phyloP scores from a whole-genome alignment of 2,888 invertebrate species.

The Eremobia ochroleuca region DNA sequence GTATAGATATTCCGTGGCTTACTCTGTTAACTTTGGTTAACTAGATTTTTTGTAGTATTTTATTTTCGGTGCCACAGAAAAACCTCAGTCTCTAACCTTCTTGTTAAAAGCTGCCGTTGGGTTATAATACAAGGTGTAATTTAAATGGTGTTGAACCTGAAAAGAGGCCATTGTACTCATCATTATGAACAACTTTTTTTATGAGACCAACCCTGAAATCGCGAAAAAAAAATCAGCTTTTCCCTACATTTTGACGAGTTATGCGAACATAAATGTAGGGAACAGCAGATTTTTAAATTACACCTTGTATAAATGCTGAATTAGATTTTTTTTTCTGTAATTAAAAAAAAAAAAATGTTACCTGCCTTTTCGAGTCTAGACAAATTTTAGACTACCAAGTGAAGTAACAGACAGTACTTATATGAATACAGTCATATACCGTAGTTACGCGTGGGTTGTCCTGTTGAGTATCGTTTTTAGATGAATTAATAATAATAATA shows the following conservation, averaged over 20 bases:
- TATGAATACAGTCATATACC: background rate
- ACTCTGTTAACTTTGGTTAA: background rate
- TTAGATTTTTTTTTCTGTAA: too few species aligned
- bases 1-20: background rate
- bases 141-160: too few species aligned
- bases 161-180: too few species aligned
- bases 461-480: too few species aligned
- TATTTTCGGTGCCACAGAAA: background rate
- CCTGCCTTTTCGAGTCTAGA: slow-evolving; percentile 30
- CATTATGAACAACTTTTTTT: too few species aligned
- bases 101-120: background rate
- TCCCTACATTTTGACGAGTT: too few species aligned
- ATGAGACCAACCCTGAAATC: too few species aligned
- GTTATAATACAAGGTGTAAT: too few species aligned
- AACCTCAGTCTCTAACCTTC: background rate
- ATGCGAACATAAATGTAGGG: too few species aligned
- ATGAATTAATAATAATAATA: background rate
- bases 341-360: slow-evolving; percentile 15
- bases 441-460: slow-evolving; percentile 3
- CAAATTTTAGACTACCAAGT: slow-evolving; percentile 37
- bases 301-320: too few species aligned
- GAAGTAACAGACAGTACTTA: slow-evolving; percentile 26
- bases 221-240: too few species aligned
- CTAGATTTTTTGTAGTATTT: background rate
- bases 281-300: too few species aligned